These are phyloP conservation scores for Zaprionus nigranus DNA, from an alignment of 1,140 invertebrate species.

Conservation along the genomic window DNA sequence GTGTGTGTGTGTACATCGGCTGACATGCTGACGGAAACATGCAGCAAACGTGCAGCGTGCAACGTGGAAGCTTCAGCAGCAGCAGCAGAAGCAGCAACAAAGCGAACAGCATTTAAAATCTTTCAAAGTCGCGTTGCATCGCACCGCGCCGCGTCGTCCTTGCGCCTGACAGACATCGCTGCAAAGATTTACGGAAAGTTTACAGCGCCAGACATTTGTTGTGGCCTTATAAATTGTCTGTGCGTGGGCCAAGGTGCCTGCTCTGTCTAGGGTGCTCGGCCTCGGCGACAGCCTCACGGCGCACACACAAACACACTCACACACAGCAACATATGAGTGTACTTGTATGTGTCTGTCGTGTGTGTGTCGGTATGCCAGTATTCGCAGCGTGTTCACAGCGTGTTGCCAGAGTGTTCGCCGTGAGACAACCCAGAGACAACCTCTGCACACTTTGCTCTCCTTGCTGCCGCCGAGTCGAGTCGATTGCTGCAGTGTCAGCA, in stretches of 20 bases:
- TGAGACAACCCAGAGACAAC: slow-evolving; percentile 26
- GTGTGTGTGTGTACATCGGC: slow-evolving; percentile 36
- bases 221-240: slow-evolving; percentile 80
- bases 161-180: slow-evolving; percentile 62
- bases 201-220: slow-evolving; percentile 80
- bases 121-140: slow-evolving; percentile 62
- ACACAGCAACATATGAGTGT: neutral
- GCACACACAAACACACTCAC: too few relatives aligned
- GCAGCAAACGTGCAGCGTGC: slow-evolving; percentile 43
- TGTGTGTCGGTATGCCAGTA: neutral
- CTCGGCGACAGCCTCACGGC: neutral
- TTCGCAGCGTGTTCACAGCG: neutral
- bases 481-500: slow-evolving; percentile 69
- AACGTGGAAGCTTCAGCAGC: slow-evolving; percentile 22
- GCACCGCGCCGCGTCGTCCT: slow-evolving; percentile 53
- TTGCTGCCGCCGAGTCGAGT: slow-evolving; percentile 19
- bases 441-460: slow-evolving; percentile 25
- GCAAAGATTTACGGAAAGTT: slow-evolving; percentile 78
- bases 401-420: slow-evolving; percentile 11
- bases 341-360: slow-evolving; percentile 5
- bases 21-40: slow-evolving; percentile 79
- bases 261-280: slow-evolving; percentile 19
- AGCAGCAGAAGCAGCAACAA: slow-evolving; percentile 35
- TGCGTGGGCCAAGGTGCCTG: slow-evolving; percentile 73
- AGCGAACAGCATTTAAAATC: slow-evolving; percentile 69